Evolutionary conservation across 2,113 vertebrate genomes (phyloP).

Genomic region (Sphaerodactylus townsendi): DNA sequence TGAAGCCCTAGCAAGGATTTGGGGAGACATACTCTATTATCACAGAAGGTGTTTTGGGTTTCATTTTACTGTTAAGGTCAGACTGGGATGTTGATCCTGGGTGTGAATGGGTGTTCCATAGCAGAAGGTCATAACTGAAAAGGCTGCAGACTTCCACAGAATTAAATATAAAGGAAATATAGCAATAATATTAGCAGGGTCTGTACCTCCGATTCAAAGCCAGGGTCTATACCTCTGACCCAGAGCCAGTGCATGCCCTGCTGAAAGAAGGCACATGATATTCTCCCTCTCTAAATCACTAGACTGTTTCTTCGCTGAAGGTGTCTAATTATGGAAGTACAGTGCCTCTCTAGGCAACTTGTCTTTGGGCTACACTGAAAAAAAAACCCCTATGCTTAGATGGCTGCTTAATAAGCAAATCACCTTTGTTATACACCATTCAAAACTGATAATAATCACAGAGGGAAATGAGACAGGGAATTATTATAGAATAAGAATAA

Average conservation of each 20-base stretch:
- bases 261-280: not conserved
- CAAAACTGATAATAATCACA: slow-evolving; percentile 8
- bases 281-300: not conserved
- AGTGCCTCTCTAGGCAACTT: not conserved
- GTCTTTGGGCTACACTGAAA: not conserved
- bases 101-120: not conserved
- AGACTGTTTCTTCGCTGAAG: not conserved
- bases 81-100: not conserved
- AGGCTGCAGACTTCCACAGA: not conserved
- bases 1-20: not conserved
- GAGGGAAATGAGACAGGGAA: slow-evolving; percentile 7
- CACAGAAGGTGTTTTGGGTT: not conserved
- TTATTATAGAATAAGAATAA: no score
- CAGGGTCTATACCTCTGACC: no score
- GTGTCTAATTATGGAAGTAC: slow-evolving; percentile 5
- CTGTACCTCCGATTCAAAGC: not conserved
- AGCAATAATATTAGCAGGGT: not conserved
- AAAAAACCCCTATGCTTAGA: not conserved
- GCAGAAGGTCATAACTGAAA: not conserved
- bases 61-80: not conserved
- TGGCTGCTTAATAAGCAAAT: slow-evolving; percentile 25
- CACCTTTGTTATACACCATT: not conserved
- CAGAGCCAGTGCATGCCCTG: not conserved
- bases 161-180: not conserved
- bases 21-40: no score